These are phyloP conservation scores for Otolemur garnettii DNA, from an alignment of 2,113 vertebrate genomes.

Conservation along the genomic window DNA sequence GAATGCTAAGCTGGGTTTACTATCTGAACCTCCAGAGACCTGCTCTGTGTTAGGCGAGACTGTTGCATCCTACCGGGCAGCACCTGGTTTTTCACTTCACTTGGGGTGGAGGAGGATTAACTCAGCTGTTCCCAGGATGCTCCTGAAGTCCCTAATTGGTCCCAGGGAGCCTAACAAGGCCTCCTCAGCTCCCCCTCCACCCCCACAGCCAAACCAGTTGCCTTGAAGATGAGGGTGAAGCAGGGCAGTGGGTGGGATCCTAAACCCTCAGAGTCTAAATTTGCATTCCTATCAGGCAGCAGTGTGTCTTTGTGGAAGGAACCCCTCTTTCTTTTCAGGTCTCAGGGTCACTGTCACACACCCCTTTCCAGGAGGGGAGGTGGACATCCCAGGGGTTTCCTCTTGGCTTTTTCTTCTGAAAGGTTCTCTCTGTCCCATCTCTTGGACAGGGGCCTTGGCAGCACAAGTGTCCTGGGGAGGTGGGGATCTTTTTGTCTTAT, in stretches of 20 bases:
- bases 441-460: not conserved
- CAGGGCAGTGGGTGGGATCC: not conserved
- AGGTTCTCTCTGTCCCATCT: not conserved
- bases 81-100: not conserved
- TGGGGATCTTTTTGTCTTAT: not conserved
- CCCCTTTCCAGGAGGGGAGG: not conserved
- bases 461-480: constrained; percentile 69
- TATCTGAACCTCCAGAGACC: not conserved
- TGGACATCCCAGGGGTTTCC: not conserved
- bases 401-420: constrained; percentile 20
- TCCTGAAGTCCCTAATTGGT: constrained; percentile 25
- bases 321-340: not conserved
- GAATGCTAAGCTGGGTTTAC: not conserved
- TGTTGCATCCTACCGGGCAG: too few relatives aligned
- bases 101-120: too few relatives aligned
- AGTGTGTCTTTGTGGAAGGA: not conserved
- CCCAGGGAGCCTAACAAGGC: not conserved
- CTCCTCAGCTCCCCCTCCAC: not conserved
- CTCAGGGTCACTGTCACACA: not conserved
- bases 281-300: not conserved
- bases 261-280: too few relatives aligned
- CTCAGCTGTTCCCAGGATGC: not conserved
- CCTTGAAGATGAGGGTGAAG: not conserved
- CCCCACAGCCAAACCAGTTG: not conserved
- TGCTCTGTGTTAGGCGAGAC: too few relatives aligned